Conservation (phyloP, 1,140 invertebrate species). For the Ptiloglossa arizonensis region DNA sequence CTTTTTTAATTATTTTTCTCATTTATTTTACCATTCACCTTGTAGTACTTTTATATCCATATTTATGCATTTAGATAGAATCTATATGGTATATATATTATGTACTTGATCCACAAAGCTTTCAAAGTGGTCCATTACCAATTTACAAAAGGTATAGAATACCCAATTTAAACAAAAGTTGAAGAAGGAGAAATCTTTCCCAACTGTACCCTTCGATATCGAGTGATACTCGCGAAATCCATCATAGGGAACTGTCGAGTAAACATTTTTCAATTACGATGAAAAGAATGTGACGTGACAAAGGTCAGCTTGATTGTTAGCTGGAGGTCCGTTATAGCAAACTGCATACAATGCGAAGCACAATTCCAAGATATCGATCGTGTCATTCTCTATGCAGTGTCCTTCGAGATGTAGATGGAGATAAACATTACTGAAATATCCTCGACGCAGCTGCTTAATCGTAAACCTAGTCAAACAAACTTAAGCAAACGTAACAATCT, state of each 20-base stretch:
- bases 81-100: too few relatives aligned
- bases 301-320: slow-evolving; percentile 43
- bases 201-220: background rate
- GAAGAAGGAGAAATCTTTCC: background rate
- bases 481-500: background rate
- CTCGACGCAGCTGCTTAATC: slow-evolving; percentile 3
- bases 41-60: too few relatives aligned
- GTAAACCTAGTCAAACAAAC: background rate
- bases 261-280: slow-evolving; percentile 38
- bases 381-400: slow-evolving; percentile 37
- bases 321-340: slow-evolving; percentile 37
- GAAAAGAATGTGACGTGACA: slow-evolving; percentile 42
- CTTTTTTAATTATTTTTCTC: too few relatives aligned
- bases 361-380: slow-evolving; percentile 54
- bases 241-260: background rate
- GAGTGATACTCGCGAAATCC: background rate
- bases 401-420: slow-evolving; percentile 53
- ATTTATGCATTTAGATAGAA: too few relatives aligned
- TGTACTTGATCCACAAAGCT: too few relatives aligned
- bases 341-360: slow-evolving; percentile 40
- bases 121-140: too few relatives aligned
- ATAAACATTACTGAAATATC: slow-evolving; percentile 53
- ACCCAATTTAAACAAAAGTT: too few relatives aligned
- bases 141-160: background rate
- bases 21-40: too few relatives aligned